Evolutionary conservation across 2,888 invertebrate species (phyloP), one percentile per base, ranked within the genome.

Genomic region (Sinelater perroti): DNA sequence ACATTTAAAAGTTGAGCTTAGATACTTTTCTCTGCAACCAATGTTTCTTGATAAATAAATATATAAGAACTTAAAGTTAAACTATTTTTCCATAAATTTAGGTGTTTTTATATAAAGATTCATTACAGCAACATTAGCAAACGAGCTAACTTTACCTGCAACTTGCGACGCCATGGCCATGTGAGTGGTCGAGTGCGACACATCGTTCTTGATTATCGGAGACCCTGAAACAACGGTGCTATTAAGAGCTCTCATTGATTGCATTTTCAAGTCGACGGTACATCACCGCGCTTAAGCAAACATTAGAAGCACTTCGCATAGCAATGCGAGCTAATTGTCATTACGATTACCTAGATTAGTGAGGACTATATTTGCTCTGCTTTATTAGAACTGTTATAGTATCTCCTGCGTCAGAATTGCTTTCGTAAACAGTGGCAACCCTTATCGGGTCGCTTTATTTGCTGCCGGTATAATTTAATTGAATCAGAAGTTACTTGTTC

Each of bases 101-200:
- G n/a, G n/a, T n/a, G n/a, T n/a, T n/a, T n/a, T n/a, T n/a, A n/a
- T n/a, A n/a, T n/a, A n/a, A n/a, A n/a, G n/a, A n/a, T n/a, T n/a
- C n/a, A n/a, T n/a, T n/a, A n/a, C n/a, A n/a, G n/a, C n/a, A n/a
- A n/a, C n/a, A n/a, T n/a, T n/a, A n/a, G n/a, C n/a, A n/a, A n/a
- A n/a, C n/a, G n/a, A n/a, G n/a, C n/a, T n/a, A n/a, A n/a, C n/a
- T 36, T 50, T 49, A 64, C 64, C 64, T 61, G 64, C 61, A 42
- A 61, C 53, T 13, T 64, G 62, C 13, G 61, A 56, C 31, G 58
- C 56, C 62, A 64, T 61, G 20, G 51, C 36, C 51, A 51, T 49
- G 16, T 30, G 52, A 17, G 57, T 42, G 7, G 51, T 26, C 33
- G 54, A 42, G 17, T 51, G 40, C 10, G 36, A 33, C 42, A 51